phyloP scores from a whole-genome alignment of 2,888 invertebrate genomes.

The Actias luna region DNA sequence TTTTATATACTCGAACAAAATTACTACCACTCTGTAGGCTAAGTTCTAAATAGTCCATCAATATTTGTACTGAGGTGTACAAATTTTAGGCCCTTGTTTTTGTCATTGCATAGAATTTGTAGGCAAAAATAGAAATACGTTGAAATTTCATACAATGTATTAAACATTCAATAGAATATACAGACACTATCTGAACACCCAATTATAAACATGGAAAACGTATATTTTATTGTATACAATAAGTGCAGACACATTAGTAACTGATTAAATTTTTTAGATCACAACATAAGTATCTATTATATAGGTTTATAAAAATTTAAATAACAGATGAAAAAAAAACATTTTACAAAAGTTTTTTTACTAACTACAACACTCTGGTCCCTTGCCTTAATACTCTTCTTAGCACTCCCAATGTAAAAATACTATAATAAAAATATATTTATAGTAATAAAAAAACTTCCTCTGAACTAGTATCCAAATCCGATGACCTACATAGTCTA shows the following conservation, averaged over 20 bases:
- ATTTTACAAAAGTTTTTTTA: conserved; percentile 36
- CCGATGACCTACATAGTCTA: neutral
- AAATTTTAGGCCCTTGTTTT: too few species aligned
- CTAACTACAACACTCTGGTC: conserved; percentile 62
- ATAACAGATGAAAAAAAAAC: conserved; percentile 49
- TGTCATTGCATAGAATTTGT: too few species aligned
- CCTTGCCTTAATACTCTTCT: conserved; percentile 45
- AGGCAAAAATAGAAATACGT: too few species aligned
- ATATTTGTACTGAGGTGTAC: too few species aligned
- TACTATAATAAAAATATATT: conserved; percentile 32
- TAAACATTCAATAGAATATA: neutral
- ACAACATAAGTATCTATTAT: conserved; percentile 57
- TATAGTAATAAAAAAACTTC: conserved; percentile 25
- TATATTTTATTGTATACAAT: conserved; percentile 33
- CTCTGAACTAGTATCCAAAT: neutral
- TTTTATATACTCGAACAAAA: neutral
- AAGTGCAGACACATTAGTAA: conserved; percentile 60
- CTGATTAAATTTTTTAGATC: conserved; percentile 61
- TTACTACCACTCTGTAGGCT: neutral
- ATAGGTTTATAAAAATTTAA: conserved; percentile 38
- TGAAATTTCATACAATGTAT: neutral
- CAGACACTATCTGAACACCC: neutral
- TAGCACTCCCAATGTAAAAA: conserved; percentile 49
- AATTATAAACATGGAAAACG: neutral
- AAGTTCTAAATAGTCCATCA: neutral